Percentiles rank a stretch among this genome's conserved stretches.
These are phyloP conservation scores for Amphipoea oculea DNA, from an alignment of 2,888 invertebrate species.

Conservation along the genomic window DNA sequence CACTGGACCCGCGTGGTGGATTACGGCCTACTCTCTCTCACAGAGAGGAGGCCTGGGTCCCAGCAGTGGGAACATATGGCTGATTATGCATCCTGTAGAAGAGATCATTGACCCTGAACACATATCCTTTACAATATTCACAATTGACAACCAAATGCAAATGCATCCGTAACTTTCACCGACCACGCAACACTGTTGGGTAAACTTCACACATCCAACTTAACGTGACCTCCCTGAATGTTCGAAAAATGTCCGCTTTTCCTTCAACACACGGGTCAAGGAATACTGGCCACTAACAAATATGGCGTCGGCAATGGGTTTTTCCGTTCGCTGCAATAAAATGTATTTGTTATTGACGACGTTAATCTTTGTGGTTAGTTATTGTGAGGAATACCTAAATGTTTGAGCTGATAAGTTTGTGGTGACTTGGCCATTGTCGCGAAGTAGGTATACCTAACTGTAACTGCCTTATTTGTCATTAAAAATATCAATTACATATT, in stretches of 20 bases:
- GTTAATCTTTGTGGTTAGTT: slow-evolving; percentile 58
- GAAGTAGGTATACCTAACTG: background rate
- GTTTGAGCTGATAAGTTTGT: slow-evolving; percentile 28
- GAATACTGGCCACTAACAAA: slow-evolving; percentile 40
- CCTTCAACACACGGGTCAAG: slow-evolving; percentile 35
- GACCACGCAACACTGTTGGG: slow-evolving; percentile 62
- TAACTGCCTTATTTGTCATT: background rate
- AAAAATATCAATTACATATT: background rate
- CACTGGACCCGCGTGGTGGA: too few relatives aligned
- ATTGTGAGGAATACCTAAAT: slow-evolving; percentile 58
- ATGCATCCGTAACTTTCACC: slow-evolving; percentile 69
- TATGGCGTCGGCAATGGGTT: slow-evolving; percentile 63
- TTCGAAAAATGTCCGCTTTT: slow-evolving; percentile 9
- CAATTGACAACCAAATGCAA: slow-evolving; percentile 59
- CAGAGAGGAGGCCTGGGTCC: too few relatives aligned
- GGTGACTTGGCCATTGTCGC: background rate
- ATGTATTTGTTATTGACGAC: slow-evolving; percentile 66
- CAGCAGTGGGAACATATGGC: too few relatives aligned
- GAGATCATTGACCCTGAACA: slow-evolving; percentile 32
- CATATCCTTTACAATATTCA: slow-evolving; percentile 48
- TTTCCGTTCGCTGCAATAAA: slow-evolving; percentile 66
- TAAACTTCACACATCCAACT: slow-evolving; percentile 54
- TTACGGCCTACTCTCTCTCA: too few relatives aligned
- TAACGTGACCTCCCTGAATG: slow-evolving; percentile 37
- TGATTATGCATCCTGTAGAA: background rate